Base-by-base conservation (phyloP, 2,113 vertebrate genomes). In the Odontophorus gujanensis region DNA sequence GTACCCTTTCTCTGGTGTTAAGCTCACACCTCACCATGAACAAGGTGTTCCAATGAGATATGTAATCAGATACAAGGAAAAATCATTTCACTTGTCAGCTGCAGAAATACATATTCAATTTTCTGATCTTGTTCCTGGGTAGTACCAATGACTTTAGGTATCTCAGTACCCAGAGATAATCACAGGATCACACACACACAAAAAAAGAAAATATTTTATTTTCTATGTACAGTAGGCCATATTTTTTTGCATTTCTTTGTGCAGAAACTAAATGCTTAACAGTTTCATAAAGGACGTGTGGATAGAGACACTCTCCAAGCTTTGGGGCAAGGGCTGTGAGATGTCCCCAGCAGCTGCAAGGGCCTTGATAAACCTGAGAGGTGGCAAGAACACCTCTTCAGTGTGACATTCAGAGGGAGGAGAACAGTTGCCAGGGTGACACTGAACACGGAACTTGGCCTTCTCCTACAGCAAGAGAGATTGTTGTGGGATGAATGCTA, bases 381-480 rank as follows among this genome's bases (percentile, higher is more conserved):
- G 76, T 89, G 93, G 26, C 68, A 93, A 80, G 81, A 83, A 32
- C 1, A 0, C 55, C 81, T 89, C 79, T 90, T 15, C 78, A 88
- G 83, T 63, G 73, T 88, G 88, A 93, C 89, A 91, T 88, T 85
- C 75, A 89, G 36, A 81, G 38, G 65, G 85, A 95, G 47, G 63
- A 57, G 72, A 93, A 85, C 0, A 3, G 94, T 95, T 95, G 72
- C 94, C 79, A 85, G 82, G 79, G 89, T 90, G 91, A 95, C 69
- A 81, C 32, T 75, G 93, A 91, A 92, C 93, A 67, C 14, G 59
- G 68, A 91, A 65, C 59, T 63, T 84, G 75, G 82, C 8, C 75
- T 80, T 28, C 50, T 89, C 84, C 81, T 71, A 34, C 8, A 25
- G 40, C 81, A 73, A 72, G 88, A 87, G 63, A 77, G 38, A 55